Conservation (phyloP, 2,888 invertebrate genomes). For the Habroteleia sp. region DNA sequence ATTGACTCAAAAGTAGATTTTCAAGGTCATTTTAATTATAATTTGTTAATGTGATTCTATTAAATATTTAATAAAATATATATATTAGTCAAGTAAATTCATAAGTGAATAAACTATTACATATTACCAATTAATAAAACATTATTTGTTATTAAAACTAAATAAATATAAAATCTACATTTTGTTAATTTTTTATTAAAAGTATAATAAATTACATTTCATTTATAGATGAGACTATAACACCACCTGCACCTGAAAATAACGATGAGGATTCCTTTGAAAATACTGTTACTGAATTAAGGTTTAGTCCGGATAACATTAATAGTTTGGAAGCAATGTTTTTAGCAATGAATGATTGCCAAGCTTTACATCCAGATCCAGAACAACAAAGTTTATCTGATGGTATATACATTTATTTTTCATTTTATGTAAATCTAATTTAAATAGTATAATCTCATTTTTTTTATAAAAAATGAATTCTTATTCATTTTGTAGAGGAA, state of each 20-base stretch:
- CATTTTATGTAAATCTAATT: slow-evolving; percentile 25
- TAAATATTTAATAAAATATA: no score
- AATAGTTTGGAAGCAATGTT: slow-evolving; percentile 86
- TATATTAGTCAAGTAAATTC: no score
- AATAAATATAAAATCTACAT: no score
- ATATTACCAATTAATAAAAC: no score
- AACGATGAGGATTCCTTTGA: slow-evolving; percentile 80
- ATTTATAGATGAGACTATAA: slow-evolving; percentile 67
- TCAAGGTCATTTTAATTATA: slow-evolving; percentile 78
- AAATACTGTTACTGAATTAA: slow-evolving; percentile 86
- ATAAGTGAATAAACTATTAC: no score
- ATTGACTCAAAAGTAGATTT: slow-evolving; percentile 86
- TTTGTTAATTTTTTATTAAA: no score
- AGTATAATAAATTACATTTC: no score
- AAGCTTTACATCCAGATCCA: slow-evolving; percentile 90
- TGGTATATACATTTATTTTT: slow-evolving; percentile 72
- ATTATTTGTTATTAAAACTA: no score
- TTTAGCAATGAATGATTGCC: slow-evolving; percentile 88
- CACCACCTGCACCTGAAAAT: slow-evolving; percentile 67
- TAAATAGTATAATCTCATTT: no score
- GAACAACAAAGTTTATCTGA: slow-evolving; percentile 83
- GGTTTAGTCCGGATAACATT: slow-evolving; percentile 86
- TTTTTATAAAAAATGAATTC: no score
- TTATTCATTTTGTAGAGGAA: slow-evolving; percentile 81
- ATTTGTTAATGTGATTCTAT: slow-evolving; percentile 29